phyloP scores from a whole-genome alignment of 2,888 invertebrate genomes.

The Ochropacha duplaris region DNA sequence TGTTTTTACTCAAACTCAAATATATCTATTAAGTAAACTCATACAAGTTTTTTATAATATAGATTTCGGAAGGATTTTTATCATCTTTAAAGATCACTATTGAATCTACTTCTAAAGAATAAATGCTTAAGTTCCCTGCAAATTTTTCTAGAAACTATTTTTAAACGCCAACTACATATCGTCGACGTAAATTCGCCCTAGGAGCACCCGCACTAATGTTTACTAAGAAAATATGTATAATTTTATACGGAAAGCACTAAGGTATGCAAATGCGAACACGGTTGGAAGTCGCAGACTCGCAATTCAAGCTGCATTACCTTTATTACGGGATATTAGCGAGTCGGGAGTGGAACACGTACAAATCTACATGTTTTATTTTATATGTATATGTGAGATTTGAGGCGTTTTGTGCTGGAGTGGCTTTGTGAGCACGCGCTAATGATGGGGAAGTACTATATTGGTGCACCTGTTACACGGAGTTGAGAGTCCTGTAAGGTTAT shows the following conservation, averaged over 20 bases:
- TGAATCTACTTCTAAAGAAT: background rate
- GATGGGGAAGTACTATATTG: background rate
- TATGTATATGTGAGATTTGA: constrained; percentile 2
- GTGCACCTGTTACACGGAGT: background rate
- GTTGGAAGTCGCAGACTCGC: constrained; percentile 25
- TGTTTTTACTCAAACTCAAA: no score
- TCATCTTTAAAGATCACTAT: background rate
- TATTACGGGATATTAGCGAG: constrained; percentile 48
- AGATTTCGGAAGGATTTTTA: no score
- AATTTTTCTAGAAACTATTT: background rate
- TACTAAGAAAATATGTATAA: constrained; percentile 33
- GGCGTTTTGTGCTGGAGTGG: background rate
- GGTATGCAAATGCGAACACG: constrained; percentile 36
- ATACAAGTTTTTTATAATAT: no score
- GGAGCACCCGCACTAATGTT: constrained; percentile 12
- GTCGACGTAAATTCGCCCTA: background rate
- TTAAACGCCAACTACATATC: background rate
- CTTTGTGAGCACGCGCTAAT: background rate
- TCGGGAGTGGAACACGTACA: constrained; percentile 26
- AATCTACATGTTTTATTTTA: constrained; percentile 30
- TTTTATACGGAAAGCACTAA: constrained; percentile 38
- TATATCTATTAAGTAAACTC: no score
- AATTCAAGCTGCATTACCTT: constrained; percentile 47
- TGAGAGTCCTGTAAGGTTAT: background rate
- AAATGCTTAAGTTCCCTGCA: background rate